Base-by-base conservation (phyloP, 1,140 invertebrate species). In the Drosophila saltans region DNA sequence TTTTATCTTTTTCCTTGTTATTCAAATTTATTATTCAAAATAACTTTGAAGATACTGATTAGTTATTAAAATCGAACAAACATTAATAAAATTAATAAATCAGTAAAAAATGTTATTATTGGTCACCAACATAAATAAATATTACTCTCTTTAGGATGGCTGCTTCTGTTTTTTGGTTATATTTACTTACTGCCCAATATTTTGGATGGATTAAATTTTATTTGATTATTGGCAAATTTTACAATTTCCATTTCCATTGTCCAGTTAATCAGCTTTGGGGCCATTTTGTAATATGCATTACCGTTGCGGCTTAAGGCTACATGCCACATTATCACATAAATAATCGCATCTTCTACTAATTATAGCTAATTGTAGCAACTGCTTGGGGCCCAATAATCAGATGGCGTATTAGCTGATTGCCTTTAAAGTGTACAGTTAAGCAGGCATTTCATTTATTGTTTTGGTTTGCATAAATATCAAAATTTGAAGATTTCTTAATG, bases 361-460 rank as follows among this genome's bases (percentile, higher is more conserved):
- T 78, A 69, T 77, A 57, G n/a, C 62, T 72, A 77, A 78, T 77
- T 66, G 48, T 75, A 61, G 45, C 6, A n/a, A 24, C 24, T 43
- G 62, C 41, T 52, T 5, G 4, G 21, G 62, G 74, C 24, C 11
- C 45, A 39, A 3, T 7, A 9, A 24, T 9, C 30, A 78, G 8
- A 1, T 36, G 60, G n/a, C 56, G 63, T 61, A 72, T 78, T 66
- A 67, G 41, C 45, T 75, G 62, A 78, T 77, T 78, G 26, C 21
- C 43, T 33, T 3, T 16, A 8, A 48, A 24, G 45, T 62, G 7
- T 45, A 24, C 24, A 11, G 36, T 16, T 59, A 3, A 61, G 39
- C 33, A 63, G 43, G 61, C 61, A 26, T 52, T 41, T 43, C 24
- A 30, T 6, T 36, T 36, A 10, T 60, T 30, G 21, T 28, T 61